Evolutionary conservation across 1,140 invertebrate genomes (phyloP), one percentile per base, ranked within the genome.

Genomic region (Nylanderia fulva): DNA sequence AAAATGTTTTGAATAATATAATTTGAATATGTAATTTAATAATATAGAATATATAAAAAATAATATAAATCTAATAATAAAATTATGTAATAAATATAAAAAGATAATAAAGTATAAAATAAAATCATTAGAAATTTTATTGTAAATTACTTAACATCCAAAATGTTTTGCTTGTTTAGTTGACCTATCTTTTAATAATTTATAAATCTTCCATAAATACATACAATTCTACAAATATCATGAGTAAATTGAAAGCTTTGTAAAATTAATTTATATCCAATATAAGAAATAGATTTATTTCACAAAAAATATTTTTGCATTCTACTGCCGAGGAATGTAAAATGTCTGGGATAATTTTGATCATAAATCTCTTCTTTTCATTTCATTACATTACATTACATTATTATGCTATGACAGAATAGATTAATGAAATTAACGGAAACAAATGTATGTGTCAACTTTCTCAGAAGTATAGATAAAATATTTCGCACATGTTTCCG

Each of bases 231-330:
- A 39, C n/a, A 5, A 11, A 29, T 36, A 5, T 21, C 1, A 7
- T 27, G 9, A 64, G 36, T 15, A 48, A 5, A 42, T 6, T 6
- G 8, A 66, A 66, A 66, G 13, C n/a, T 18, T 64, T 39, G 3
- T 64, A 42, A 42, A 36, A 66, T 66, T 66, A 66, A 66, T 66
- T 66, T 66, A 39, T 66, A 66, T 66, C 39, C 63, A 21, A 66
- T 7, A 18, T 15, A 9, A 29, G 18, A 64, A 36, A 36, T 33
- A 66, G 11, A 66, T 39, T n/a, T 36, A 18, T 36, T 8, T 39
- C 33, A 33, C 18, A 21, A 15, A 24, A 66, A 39, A 42, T n/a
- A n/a, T 6, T n/a, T 21, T 18, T 66, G 63, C 24, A 39, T n/a
- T n/a, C n/a, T 18, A 66, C 3, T 33, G 29, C 3, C 29, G 29